Evolutionary conservation across 2,888 invertebrate genomes (phyloP).

Genomic region (Thera britannica): DNA sequence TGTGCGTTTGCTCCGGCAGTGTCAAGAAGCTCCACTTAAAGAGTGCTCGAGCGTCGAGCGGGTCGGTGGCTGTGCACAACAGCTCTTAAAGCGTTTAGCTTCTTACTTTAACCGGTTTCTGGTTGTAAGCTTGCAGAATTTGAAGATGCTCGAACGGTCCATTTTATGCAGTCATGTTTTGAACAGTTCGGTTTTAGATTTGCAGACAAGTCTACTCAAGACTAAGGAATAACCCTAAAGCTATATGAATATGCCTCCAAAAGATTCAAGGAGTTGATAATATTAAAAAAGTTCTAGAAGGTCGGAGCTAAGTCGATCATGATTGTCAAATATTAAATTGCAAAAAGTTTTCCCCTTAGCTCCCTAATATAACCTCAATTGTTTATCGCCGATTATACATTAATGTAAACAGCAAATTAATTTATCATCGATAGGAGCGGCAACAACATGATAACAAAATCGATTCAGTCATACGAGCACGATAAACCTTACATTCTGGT

Average conservation of each 20-base stretch:
- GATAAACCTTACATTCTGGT: conserved; percentile 4
- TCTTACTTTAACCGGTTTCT: conserved; percentile 8
- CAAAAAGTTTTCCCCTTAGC: background rate
- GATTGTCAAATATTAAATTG: conserved; percentile 1
- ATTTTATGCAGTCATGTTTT: background rate
- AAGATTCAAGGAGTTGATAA: background rate
- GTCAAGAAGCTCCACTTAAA: conserved; percentile 12
- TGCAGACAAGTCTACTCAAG: background rate
- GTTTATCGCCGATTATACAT: conserved; percentile 30
- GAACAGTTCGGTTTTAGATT: background rate
- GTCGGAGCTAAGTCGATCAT: background rate
- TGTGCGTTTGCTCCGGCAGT: conserved; percentile 5
- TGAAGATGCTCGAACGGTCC: background rate
- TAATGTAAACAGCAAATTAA: conserved; percentile 25
- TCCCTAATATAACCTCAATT: conserved; percentile 3
- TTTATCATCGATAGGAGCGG: conserved; percentile 28
- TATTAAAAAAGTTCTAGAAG: background rate
- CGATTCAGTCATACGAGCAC: conserved; percentile 20
- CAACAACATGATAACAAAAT: conserved; percentile 37
- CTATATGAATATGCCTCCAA: background rate
- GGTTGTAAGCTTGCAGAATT: conserved; percentile 15
- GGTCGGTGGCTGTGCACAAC: conserved; percentile 6
- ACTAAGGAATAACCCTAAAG: background rate
- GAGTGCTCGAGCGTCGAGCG: conserved; percentile 1
- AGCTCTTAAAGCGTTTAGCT: conserved; percentile 9